Evolutionary conservation across 64 coral and sea anemone genomes (phyloP), one percentile per base, ranked within the genome.

Genomic region (Astreopora myriophthalma): DNA sequence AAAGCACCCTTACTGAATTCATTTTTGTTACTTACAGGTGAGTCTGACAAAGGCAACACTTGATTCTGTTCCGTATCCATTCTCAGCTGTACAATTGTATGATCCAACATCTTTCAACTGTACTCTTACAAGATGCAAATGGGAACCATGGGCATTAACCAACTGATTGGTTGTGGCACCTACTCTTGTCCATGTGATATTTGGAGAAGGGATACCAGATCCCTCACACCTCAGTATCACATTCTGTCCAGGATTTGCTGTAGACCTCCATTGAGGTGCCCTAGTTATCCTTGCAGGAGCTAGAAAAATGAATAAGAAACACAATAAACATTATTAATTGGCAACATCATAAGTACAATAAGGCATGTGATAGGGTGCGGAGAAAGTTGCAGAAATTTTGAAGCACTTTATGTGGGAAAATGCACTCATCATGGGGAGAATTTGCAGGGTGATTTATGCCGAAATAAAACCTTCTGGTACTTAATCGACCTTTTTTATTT

Each of bases 11-110:
- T n/a, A n/a, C n/a, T n/a, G n/a, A n/a, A n/a, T n/a, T n/a, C n/a
- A 46, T 46, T 46, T 46, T 46, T 46, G 1, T 26, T 35, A 80
- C 77, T 80, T 60, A 80, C 77, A 60, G 30, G 1, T 60, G n/a
- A 80, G 20, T 14, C 8, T 22, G 19, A 60, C 77, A 9, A 61
- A 27, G 14, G 48, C 32, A 22, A 80, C 12, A 8, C 30, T 34
- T 20, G 77, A n/a, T 20, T 7, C 51, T 35, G 19, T 35, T 0
- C 77, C 77, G 60, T 23, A 62, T 23, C 49, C 51, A 80, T 80
- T 80, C n/a, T 31, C 31, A 2, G 77, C 77, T 32, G 48, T 80
- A 62, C 77, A 80, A 22, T 11, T 60, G 49, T 80, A 80, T 23
- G 77, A 80, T 34, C 77, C 77, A 22, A 17, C 49, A 80, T 80